These are phyloP conservation scores for Camponotus vicinus DNA, from an alignment of 1,140 invertebrate species.

Conservation along the genomic window DNA sequence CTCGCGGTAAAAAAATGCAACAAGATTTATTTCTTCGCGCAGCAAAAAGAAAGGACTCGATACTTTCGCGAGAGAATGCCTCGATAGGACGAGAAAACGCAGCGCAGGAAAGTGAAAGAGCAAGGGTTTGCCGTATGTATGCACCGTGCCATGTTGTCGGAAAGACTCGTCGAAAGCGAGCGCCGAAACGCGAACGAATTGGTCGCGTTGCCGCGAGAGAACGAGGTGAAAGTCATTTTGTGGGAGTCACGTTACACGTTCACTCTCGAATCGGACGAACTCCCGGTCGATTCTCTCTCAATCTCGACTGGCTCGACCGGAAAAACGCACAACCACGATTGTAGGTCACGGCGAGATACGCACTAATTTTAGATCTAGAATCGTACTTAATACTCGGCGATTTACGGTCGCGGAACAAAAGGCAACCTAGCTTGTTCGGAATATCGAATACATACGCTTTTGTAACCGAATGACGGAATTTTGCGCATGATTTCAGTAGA, in stretches of 20 bases:
- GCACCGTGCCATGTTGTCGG: background rate
- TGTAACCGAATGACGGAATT: background rate
- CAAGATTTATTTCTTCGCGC: slow-evolving; percentile 27
- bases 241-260: slow-evolving; percentile 42
- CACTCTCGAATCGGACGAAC: slow-evolving; percentile 42
- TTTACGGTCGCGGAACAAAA: slow-evolving; percentile 8
- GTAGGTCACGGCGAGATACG: slow-evolving; percentile 35
- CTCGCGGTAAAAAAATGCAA: slow-evolving; percentile 32
- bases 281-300: slow-evolving; percentile 29
- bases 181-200: slow-evolving; percentile 10
- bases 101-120: slow-evolving; percentile 27
- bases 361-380: background rate
- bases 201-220: slow-evolving; percentile 6
- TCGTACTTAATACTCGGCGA: background rate
- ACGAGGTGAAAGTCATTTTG: slow-evolving; percentile 72
- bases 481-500: slow-evolving; percentile 15
- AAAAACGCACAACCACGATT: slow-evolving; percentile 39
- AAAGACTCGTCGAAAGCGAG: background rate
- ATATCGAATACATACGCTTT: background rate
- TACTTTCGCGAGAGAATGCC: background rate
- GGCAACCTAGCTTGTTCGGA: background rate
- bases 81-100: slow-evolving; percentile 18
- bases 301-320: slow-evolving; percentile 17
- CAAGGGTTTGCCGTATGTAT: background rate
- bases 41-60: background rate